Percentiles rank a stretch among this genome's conserved stretches.
Evolutionary conservation across 2,797 vertebrate genomes (phyloP).

Genomic region (Mareca strepera): DNA sequence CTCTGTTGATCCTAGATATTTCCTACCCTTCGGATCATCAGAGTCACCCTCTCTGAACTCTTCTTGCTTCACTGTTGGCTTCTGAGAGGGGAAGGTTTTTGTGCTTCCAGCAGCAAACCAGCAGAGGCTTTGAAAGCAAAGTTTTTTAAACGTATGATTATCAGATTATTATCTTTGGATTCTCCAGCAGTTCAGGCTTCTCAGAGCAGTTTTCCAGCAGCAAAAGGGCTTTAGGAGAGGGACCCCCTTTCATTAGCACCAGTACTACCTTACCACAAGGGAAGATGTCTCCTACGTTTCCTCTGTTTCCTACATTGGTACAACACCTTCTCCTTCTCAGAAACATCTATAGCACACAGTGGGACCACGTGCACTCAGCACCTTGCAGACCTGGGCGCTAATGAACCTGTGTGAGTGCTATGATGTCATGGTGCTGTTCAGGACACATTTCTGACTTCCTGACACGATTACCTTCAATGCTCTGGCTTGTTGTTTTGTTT

Average conservation of each 20-base stretch:
- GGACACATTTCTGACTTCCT: background rate
- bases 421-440: background rate
- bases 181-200: background rate
- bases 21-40: background rate
- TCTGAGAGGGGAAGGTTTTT: background rate
- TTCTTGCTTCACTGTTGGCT: background rate
- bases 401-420: background rate
- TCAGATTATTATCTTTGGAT: background rate
- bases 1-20: background rate
- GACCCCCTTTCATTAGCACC: background rate
- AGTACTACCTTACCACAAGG: background rate
- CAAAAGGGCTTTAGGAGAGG: background rate
- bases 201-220: background rate
- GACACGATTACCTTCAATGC: background rate
- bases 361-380: rapidly evolving
- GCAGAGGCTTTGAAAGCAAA: background rate
- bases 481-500: background rate
- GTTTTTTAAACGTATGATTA: background rate
- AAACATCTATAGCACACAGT: background rate
- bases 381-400: background rate
- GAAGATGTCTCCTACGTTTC: background rate
- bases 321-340: background rate
- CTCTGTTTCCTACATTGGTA: background rate
- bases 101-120: background rate
- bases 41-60: background rate